Base-by-base conservation (phyloP, 1,140 invertebrate genomes). In the Drosophila nikananu region DNA sequence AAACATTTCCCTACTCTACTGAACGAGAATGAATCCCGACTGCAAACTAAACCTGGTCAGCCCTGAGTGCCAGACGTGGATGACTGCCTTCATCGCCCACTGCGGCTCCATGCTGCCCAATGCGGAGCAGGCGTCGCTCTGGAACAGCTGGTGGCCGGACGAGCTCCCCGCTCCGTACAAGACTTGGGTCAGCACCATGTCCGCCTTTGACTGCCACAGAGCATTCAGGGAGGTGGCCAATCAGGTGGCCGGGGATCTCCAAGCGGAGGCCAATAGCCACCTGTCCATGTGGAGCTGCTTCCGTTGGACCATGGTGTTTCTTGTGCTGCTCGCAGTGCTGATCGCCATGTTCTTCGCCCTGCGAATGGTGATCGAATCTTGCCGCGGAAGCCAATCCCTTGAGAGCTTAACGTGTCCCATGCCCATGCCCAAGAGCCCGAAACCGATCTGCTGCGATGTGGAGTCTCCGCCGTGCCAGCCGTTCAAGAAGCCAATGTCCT, bases 71-170 rank as follows among this genome's bases (percentile, higher is more conserved):
- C 77, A 83, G 62, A 19, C 55, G 2, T 87, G 83, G 83, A 61
- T 87, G 30, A 62, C 27, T 19, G 68, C 67, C 6, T 73, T 75
- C 2, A 54, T 51, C 19, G 46, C 61, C n/a, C 84, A 80, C 30
- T 87, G 83, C 58, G 57, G 48, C 25, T 61, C 72, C 3, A 27
- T 87, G 2, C 52, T 77, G 19, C 59, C 59, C 6, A 48, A 58
- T 10, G 51, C 66, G 41, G 58, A 72, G 23, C 46, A 72, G 37
- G 51, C 72, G 5, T 73, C 61, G 6, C 70, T 80, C 10, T 87
- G 83, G 83, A 59, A 87, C 8, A 62, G 37, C 5, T 87, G 77
- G 83, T 87, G 83, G 83, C 39, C 81, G 12, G 61, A 73, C 27
- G 64, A 73, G 5, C 60, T 39, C 6, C 49, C 64, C 1, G 23